Evolutionary conservation across 2,797 vertebrate genomes (phyloP).

Genomic region (Oreonectes daqikongensis): DNA sequence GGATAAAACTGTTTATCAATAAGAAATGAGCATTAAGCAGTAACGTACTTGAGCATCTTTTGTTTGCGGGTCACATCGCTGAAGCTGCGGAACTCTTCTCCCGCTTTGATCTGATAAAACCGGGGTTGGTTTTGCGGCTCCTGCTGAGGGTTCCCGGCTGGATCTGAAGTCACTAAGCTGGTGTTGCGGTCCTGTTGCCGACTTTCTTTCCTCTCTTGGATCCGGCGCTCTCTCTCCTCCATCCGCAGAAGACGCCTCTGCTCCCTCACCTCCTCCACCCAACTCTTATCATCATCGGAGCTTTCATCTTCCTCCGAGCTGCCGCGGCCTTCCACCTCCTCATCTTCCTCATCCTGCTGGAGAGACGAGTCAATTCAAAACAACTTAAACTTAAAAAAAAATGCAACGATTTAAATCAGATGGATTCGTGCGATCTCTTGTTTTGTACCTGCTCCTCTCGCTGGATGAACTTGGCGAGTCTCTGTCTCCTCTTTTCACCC

Average conservation of each 20-base stretch:
- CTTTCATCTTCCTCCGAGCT: constrained; percentile 95
- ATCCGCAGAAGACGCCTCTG: constrained; percentile 85
- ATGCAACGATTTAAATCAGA: no score
- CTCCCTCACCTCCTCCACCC: constrained; percentile 97
- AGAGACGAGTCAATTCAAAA: not conserved
- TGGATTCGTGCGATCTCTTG: no score
- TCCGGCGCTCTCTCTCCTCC: constrained; percentile 80
- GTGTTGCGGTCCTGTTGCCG: constrained; percentile 83
- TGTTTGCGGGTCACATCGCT: constrained; percentile 86
- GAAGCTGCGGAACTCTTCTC: constrained; percentile 96
- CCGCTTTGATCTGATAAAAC: constrained; percentile 96
- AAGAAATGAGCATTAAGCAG: not conserved
- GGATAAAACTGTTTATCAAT: not conserved
- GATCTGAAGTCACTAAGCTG: constrained; percentile 70
- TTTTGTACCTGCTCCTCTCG: constrained; percentile 77
- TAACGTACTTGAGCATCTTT: constrained; percentile 90
- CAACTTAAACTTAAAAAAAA: no score
- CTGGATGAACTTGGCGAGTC: constrained; percentile 80
- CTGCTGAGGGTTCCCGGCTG: constrained; percentile 18
- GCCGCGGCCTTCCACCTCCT: constrained; percentile 89
- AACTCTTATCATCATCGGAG: constrained; percentile 95
- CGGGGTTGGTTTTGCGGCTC: constrained; percentile 70
- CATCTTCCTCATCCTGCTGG: constrained; percentile 80
- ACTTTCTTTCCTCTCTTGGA: constrained; percentile 80
- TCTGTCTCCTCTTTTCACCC: constrained; percentile 89